phyloP scores from a whole-genome alignment of 1,140 invertebrate genomes.

The Thereuonema tuberculata region DNA sequence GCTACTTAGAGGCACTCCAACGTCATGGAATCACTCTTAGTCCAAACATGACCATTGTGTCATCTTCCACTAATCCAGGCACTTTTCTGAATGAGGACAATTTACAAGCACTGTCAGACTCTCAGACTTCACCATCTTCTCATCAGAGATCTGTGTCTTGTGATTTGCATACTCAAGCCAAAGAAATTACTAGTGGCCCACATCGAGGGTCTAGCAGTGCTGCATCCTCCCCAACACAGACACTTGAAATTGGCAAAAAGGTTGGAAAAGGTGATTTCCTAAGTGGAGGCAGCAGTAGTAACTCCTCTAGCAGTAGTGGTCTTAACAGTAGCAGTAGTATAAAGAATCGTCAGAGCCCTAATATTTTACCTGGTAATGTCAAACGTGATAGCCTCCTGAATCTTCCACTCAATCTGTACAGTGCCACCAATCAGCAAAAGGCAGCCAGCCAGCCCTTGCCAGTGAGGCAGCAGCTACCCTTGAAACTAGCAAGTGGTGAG shows the following conservation, averaged over 20 bases:
- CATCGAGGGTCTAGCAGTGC: background rate
- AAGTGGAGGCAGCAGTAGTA: too few relatives aligned
- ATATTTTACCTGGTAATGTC: background rate
- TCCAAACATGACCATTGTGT: constrained; percentile 23
- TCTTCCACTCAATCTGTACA: constrained; percentile 49
- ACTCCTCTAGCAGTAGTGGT: too few relatives aligned
- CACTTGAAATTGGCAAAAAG: background rate
- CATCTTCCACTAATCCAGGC: constrained; percentile 8
- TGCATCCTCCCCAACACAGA: constrained; percentile 5
- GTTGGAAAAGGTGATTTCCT: constrained; percentile 13
- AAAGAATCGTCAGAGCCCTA: constrained; percentile 12
- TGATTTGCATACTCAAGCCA: constrained; percentile 3
- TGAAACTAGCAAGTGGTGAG: constrained; percentile 49
- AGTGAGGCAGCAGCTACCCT: constrained; percentile 67
- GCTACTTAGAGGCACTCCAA: constrained; percentile 60
- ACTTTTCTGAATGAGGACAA: constrained; percentile 9
- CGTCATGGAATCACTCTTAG: constrained; percentile 48
- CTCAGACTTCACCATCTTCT: constrained; percentile 15
- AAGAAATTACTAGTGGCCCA: background rate
- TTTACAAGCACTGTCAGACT: constrained; percentile 14
- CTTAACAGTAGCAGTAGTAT: constrained; percentile 6
- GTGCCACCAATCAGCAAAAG: constrained; percentile 69
- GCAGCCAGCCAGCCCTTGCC: constrained; percentile 33
- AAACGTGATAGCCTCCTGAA: background rate
- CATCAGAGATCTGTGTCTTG: constrained; percentile 11